Conservation (phyloP, 2,113 vertebrate genomes). For the Acanthisitta chloris region DNA sequence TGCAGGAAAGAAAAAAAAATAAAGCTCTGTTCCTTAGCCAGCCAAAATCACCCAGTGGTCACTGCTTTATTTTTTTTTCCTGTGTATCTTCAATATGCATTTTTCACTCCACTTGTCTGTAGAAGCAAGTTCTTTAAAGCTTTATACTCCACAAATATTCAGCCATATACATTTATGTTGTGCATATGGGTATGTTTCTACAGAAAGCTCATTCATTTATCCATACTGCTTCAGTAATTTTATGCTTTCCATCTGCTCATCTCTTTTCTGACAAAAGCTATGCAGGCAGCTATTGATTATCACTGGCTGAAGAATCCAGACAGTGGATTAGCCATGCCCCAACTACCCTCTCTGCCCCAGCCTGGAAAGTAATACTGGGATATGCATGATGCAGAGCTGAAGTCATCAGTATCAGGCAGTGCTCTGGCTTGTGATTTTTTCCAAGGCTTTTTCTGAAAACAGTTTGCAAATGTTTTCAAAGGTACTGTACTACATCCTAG, state of each 20-base stretch:
- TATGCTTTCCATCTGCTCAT: not conserved
- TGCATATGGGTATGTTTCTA: not conserved
- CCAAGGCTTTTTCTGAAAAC: not conserved
- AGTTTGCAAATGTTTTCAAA: not conserved
- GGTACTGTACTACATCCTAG: not conserved
- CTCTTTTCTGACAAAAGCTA: not conserved
- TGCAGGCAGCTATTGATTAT: not conserved
- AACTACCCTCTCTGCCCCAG: not conserved
- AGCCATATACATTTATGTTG: not conserved
- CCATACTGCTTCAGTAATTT: not conserved
- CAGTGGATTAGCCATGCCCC: not conserved
- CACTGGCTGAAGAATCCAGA: not conserved
- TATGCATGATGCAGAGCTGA: not conserved
- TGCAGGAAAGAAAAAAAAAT: not conserved
- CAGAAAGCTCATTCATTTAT: not conserved
- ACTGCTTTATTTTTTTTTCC: not conserved
- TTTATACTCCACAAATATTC: not conserved
- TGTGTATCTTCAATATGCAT: not conserved
- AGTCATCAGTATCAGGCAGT: not conserved
- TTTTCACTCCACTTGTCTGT: not conserved
- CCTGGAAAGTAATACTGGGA: not conserved
- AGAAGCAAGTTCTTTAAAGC: not conserved
- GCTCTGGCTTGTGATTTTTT: not conserved
- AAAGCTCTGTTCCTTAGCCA: not conserved
- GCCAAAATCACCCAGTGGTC: slow-evolving; percentile 17